Conservation (phyloP, 1,140 invertebrate genomes). For the Lethocerus indicus region DNA sequence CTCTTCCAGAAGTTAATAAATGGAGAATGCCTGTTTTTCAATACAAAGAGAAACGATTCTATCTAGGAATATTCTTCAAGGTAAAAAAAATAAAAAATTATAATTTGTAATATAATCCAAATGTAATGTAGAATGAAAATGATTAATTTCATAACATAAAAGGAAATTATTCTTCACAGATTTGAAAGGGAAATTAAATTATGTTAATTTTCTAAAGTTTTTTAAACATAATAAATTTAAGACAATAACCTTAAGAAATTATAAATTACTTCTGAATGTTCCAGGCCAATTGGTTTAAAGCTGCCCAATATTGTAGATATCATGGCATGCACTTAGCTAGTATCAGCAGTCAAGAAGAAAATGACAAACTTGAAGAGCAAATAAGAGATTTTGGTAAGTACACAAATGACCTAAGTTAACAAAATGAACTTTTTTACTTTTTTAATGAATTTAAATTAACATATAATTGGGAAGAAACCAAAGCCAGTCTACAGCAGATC, state of each 20-base stretch:
- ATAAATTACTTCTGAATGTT: slow-evolving; percentile 20
- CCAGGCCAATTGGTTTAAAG: slow-evolving; percentile 82
- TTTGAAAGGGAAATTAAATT: not conserved
- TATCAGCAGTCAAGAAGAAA: slow-evolving; percentile 74
- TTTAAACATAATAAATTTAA: not conserved
- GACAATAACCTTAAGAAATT: not conserved
- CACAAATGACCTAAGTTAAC: not conserved
- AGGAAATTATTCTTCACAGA: not conserved
- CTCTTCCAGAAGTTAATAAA: slow-evolving; percentile 34
- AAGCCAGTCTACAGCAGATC: no score
- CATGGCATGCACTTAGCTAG: slow-evolving; percentile 83
- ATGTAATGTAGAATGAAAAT: slow-evolving; percentile 3
- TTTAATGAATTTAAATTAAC: no score
- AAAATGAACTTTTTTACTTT: no score
- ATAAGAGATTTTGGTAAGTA: slow-evolving; percentile 57
- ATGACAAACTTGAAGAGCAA: slow-evolving; percentile 68
- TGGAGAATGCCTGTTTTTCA: slow-evolving; percentile 79
- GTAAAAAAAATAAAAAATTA: slow-evolving; percentile 29
- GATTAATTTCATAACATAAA: not conserved
- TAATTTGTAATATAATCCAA: not conserved
- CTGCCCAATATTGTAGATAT: slow-evolving; percentile 77
- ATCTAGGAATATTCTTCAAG: slow-evolving; percentile 75
- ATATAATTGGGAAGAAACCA: no score
- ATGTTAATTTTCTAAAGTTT: not conserved
- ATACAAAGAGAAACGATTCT: slow-evolving; percentile 71